Conservation (phyloP, 2,888 invertebrate genomes). For the Leptinotarsa tumamoca region DNA sequence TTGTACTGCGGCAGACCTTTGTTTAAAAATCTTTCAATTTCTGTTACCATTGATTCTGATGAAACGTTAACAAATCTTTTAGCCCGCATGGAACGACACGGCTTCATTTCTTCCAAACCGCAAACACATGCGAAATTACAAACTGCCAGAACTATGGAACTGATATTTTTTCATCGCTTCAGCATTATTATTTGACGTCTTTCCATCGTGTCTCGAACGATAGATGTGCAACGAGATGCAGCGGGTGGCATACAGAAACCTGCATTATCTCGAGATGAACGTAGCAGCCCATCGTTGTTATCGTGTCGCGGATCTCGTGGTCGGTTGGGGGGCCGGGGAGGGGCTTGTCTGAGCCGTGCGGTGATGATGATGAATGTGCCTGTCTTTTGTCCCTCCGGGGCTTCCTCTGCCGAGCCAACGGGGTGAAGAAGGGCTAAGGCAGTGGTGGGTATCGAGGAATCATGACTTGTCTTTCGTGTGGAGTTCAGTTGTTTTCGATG, state of each 20-base stretch:
- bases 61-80: no score
- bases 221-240: constrained; percentile 31
- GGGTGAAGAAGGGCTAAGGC: constrained; percentile 26
- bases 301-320: constrained; percentile 55
- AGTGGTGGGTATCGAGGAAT: constrained; percentile 16
- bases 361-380: constrained; percentile 63
- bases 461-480: not conserved
- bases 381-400: constrained; percentile 53
- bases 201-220: constrained; percentile 14
- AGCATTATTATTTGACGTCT: constrained; percentile 8
- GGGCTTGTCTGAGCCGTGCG: constrained; percentile 56
- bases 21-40: no score
- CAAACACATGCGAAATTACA: not conserved
- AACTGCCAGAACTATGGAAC: not conserved
- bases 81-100: no score
- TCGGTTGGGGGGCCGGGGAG: constrained; percentile 43
- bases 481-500: no score
- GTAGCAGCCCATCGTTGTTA: constrained; percentile 54
- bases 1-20: no score
- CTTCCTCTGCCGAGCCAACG: constrained; percentile 43
- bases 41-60: no score
- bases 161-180: not conserved
- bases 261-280: constrained; percentile 53
- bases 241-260: constrained; percentile 50
- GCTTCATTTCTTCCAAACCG: not conserved